These are phyloP conservation scores for Alloscopus bannaensis DNA, from an alignment of 2,888 invertebrate genomes.

Conservation along the genomic window DNA sequence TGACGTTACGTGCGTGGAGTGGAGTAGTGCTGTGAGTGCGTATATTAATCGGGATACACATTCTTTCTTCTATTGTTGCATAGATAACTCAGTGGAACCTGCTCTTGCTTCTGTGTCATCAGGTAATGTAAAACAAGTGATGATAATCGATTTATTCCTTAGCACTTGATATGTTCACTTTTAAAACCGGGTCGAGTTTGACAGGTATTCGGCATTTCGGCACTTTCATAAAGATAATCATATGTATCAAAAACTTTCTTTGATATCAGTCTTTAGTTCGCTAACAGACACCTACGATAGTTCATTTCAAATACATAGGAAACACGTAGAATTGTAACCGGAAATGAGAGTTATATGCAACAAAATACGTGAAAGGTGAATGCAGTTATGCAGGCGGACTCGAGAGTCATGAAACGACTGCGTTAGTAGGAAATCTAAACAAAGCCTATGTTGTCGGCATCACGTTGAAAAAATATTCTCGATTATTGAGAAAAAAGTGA, in stretches of 20 bases:
- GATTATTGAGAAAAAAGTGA: constrained; percentile 45
- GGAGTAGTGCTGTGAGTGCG: not conserved
- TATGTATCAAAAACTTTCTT: too few relatives aligned
- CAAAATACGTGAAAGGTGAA: constrained; percentile 38
- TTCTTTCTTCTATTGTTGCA: constrained; percentile 43
- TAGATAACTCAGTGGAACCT: constrained; percentile 56
- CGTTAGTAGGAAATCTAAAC: too few relatives aligned
- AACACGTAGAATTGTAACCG: constrained; percentile 42
- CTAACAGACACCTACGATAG: too few relatives aligned
- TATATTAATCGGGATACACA: constrained; percentile 4
- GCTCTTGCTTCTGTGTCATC: constrained; percentile 38
- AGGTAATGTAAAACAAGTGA: too few relatives aligned
- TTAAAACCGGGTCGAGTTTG: too few relatives aligned
- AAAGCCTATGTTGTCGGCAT: constrained; percentile 54
- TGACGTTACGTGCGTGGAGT: constrained; percentile 1
- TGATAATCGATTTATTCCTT: too few relatives aligned
- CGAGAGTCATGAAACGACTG: too few relatives aligned
- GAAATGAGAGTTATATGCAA: constrained; percentile 56
- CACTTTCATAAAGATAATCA: too few relatives aligned
- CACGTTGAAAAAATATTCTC: constrained; percentile 44
- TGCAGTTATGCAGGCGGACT: constrained; percentile 37
- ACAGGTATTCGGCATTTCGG: too few relatives aligned
- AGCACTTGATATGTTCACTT: too few relatives aligned
- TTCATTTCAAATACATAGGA: too few relatives aligned
- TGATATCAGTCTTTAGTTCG: too few relatives aligned